phyloP scores from a whole-genome alignment of 2,113 vertebrate species.

The Thermophis baileyi region DNA sequence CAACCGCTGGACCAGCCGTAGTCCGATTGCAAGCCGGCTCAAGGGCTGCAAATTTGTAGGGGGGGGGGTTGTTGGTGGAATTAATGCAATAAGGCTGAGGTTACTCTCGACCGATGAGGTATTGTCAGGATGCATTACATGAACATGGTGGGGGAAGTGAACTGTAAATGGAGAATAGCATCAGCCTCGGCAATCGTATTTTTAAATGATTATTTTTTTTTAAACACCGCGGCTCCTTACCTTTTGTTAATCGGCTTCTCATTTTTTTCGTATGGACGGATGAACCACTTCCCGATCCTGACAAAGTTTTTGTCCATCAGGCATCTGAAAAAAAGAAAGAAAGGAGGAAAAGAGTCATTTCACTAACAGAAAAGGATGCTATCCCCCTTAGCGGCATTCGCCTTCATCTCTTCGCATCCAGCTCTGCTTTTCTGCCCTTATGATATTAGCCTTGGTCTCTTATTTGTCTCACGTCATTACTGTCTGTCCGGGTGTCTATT shows the following conservation, averaged over 20 bases:
- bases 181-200: neutral
- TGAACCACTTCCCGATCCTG: conserved; percentile 95
- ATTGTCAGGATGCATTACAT: neutral
- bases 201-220: neutral
- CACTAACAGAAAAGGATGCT: conserved; percentile 1
- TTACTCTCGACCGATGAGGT: neutral
- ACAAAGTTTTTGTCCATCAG: conserved; percentile 97
- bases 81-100: conserved; percentile 5
- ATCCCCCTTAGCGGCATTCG: conserved; percentile 1
- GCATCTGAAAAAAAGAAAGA: conserved; percentile 77
- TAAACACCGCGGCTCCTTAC: conserved; percentile 65
- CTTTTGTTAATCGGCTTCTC: conserved; percentile 91
- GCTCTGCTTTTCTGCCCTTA: neutral
- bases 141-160: no score
- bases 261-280: conserved; percentile 90
- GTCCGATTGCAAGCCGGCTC: neutral
- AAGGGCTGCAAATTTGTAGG: neutral
- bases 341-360: conserved; percentile 19
- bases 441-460: neutral
- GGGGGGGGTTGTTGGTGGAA: neutral
- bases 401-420: neutral
- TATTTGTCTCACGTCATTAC: neutral
- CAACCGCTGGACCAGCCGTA: neutral
- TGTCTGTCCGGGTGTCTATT: neutral
- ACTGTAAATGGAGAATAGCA: neutral